phyloP scores from a whole-genome alignment of 2,888 invertebrate genomes.

The Pristionchus mayeri region DNA sequence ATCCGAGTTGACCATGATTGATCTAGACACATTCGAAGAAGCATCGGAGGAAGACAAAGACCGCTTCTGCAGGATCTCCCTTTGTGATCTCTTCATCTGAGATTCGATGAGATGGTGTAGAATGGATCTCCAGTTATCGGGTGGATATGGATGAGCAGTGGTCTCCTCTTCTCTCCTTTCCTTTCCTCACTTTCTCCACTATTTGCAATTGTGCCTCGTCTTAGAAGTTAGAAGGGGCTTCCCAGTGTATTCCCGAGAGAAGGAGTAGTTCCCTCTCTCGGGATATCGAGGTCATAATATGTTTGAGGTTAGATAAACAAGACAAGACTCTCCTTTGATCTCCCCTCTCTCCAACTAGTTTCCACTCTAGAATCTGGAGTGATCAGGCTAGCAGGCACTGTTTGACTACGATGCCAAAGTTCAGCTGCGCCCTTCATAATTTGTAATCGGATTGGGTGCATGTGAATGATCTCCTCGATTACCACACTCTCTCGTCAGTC shows the following conservation, averaged over 20 bases:
- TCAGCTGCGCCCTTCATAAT: not conserved
- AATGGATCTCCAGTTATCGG: no score
- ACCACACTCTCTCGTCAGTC: not conserved
- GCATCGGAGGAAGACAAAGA: not conserved
- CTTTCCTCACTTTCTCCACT: not conserved
- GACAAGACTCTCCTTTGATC: not conserved
- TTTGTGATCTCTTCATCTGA: not conserved
- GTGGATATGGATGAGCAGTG: no score
- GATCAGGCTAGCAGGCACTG: not conserved
- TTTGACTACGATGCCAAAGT: conserved; percentile 30
- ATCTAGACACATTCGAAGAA: not conserved
- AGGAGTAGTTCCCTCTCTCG: not conserved
- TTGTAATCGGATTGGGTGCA: conserved; percentile 23
- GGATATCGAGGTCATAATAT: conserved; percentile 10
- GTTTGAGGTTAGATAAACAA: conserved; percentile 11
- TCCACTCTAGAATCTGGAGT: conserved; percentile 36
- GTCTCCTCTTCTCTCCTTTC: no score
- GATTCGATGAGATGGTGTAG: not conserved
- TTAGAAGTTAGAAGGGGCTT: conserved; percentile 13
- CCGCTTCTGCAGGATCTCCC: not conserved
- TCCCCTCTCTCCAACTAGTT: conserved; percentile 18
- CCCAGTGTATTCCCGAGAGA: not conserved
- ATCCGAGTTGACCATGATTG: not conserved
- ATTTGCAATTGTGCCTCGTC: not conserved
- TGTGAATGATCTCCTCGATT: not conserved